These are phyloP conservation scores for Heliothis subflexa DNA, from an alignment of 1,140 invertebrate genomes.

Conservation along the genomic window DNA sequence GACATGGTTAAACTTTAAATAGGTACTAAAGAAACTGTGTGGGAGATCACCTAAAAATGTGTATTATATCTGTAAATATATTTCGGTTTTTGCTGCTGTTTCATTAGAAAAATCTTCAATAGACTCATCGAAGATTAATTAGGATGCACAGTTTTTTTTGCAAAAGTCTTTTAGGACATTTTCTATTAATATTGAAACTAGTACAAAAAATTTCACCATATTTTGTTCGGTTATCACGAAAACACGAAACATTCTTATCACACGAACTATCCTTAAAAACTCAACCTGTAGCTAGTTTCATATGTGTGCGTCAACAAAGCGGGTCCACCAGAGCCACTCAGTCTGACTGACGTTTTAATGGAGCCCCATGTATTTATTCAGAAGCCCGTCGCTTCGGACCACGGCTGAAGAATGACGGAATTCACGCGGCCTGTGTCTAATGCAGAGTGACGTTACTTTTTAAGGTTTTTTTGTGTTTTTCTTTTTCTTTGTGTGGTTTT, in stretches of 20 bases:
- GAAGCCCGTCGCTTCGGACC: constrained; percentile 14
- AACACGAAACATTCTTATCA: neutral
- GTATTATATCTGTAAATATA: too few relatives aligned
- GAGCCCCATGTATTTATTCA: constrained; percentile 47
- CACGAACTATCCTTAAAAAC: neutral
- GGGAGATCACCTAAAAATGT: too few relatives aligned
- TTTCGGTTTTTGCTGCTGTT: too few relatives aligned
- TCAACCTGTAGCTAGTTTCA: neutral
- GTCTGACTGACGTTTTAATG: constrained; percentile 46
- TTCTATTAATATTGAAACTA: too few relatives aligned
- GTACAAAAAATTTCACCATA: too few relatives aligned
- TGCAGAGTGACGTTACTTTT: neutral
- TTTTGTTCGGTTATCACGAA: too few relatives aligned
- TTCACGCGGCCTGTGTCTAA: constrained; percentile 14
- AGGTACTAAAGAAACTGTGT: too few relatives aligned
- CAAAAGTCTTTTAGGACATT: too few relatives aligned
- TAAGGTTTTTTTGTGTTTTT: neutral
- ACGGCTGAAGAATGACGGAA: constrained; percentile 1
- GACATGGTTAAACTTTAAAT: too few relatives aligned
- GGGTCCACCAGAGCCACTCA: constrained; percentile 15
- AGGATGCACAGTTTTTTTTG: too few relatives aligned
- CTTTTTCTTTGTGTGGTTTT: neutral
- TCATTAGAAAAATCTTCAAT: too few relatives aligned
- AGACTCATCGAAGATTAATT: too few relatives aligned
- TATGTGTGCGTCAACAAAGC: constrained; percentile 35